Evolutionary conservation across 2,113 vertebrate genomes (phyloP), one percentile per base, ranked within the genome.

Genomic region (Rissa tridactyla): DNA sequence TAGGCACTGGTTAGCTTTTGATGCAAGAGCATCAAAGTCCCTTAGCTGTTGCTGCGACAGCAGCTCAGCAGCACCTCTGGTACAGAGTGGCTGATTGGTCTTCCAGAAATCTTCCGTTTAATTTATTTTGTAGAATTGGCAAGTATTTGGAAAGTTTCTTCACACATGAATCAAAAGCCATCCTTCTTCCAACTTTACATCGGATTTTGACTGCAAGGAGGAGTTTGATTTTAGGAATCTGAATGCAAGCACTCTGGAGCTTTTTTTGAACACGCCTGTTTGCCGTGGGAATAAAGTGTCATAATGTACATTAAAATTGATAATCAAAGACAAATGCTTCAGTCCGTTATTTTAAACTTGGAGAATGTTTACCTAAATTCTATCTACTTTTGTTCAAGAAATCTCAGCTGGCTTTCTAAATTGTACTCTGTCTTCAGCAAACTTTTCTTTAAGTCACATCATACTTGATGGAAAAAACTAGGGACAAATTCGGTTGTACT

Each of bases 401-500:
- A 70, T 94, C 73, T 96, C 78, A 42, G 73, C 85, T 65, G 44
- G 57, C 80, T 77, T 55, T 88, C 78, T 82, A 47, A 93, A n/a
- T 57, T 7, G 30, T 71, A 70, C 55, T 90, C 75, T 77, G 60
- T 87, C 79, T 94, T 88, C 51, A 90, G 47, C 17, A 23, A 79
- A 54, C 84, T 6, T 95, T 93, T 87, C 82, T 94, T 92, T 32
- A 90, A 88, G 91, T 95, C 90, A 88, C 36, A 30, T 82, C 78
- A 61, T 46, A 42, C 82, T 94, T 85, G 79, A 87, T 93, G 88
- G 97, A 95, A 96, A 97, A 97, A 96, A 91, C 77, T 40, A 90
- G 94, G 94, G 93, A 90, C 88, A 93, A 85, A 95, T 68, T 94
- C 96, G 77, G 87, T 88, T 85, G 83, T 83, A 64, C 71, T 97